Conservation (phyloP, 2,888 invertebrate genomes). For the Hydraecia micacea region DNA sequence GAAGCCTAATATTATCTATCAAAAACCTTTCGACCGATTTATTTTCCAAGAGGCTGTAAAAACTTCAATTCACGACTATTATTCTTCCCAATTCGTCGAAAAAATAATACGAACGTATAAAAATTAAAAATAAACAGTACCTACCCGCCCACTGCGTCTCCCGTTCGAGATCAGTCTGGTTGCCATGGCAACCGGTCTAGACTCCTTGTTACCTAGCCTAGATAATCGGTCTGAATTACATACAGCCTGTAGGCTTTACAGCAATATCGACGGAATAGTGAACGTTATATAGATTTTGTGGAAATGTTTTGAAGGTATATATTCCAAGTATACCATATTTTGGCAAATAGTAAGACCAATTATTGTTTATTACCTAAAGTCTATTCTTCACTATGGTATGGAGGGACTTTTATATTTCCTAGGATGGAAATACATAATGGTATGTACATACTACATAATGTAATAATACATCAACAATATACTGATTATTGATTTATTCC, state of each 20-base stretch:
- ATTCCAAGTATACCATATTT: background rate
- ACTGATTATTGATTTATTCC: no score
- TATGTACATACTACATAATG: background rate
- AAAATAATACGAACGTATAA: conserved; percentile 36
- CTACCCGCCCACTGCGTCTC: conserved; percentile 21
- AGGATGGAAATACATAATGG: no score
- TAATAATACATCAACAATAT: background rate
- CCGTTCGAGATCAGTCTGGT: conserved; percentile 61
- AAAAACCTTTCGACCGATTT: conserved; percentile 9
- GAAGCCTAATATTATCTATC: conserved; percentile 9
- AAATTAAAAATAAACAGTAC: conserved; percentile 51
- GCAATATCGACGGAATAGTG: conserved; percentile 9
- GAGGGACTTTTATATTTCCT: background rate
- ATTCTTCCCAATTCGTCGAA: conserved; percentile 23
- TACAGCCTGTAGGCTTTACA: conserved; percentile 51
- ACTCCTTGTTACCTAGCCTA: conserved; percentile 51
- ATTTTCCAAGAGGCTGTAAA: conserved; percentile 12
- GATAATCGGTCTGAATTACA: conserved; percentile 54
- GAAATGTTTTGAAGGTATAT: conserved; percentile 10
- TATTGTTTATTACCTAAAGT: background rate
- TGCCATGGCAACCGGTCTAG: conserved; percentile 64
- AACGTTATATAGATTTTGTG: conserved; percentile 14
- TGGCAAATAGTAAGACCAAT: background rate
- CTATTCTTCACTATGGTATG: background rate
- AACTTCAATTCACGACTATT: conserved; percentile 19